A percentile compares a stretch with the other conserved stretches of the same genome.
Evolutionary conservation across 2,797 vertebrate genomes (phyloP).

Genomic region (Sebastes minor): DNA sequence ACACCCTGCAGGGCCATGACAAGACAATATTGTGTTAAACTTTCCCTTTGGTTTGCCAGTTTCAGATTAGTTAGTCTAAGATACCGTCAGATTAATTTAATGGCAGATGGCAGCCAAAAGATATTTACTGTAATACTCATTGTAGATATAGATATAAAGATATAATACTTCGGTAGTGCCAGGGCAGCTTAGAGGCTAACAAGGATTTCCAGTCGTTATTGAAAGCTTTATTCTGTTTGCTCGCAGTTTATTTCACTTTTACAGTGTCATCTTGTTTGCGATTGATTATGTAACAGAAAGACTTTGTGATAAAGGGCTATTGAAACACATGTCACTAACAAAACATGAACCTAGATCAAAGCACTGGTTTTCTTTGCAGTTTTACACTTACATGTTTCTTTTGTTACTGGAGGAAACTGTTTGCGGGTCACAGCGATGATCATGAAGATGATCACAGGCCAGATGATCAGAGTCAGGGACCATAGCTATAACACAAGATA

Average conservation of each 20-base stretch:
- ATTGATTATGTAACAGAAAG: not conserved
- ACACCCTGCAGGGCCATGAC: not conserved
- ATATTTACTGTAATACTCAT: not conserved
- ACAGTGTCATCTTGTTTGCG: not conserved
- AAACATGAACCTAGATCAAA: not conserved
- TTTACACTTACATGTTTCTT: conserved; percentile 76
- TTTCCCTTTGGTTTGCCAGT: not conserved
- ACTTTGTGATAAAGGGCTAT: not conserved
- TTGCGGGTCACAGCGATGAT: conserved; percentile 81
- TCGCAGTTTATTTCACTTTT: not conserved
- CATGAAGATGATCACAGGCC: conserved; percentile 84
- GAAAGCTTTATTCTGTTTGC: not conserved
- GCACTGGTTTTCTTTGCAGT: not conserved
- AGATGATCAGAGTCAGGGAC: conserved; percentile 81
- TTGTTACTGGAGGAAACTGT: conserved; percentile 73
- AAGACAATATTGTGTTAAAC: not conserved
- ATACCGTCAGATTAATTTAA: not conserved
- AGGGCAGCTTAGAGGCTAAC: not conserved
- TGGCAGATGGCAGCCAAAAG: not conserved
- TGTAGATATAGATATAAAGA: not conserved
- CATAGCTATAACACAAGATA: conserved; percentile 70
- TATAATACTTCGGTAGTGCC: too few relatives aligned
- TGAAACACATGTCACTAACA: not conserved
- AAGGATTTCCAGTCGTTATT: not conserved
- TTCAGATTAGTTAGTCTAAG: not conserved